Evolutionary conservation across 35 echinoderm and acorn worm species (phyloP).

Genomic region (Lytechinus pictus): DNA sequence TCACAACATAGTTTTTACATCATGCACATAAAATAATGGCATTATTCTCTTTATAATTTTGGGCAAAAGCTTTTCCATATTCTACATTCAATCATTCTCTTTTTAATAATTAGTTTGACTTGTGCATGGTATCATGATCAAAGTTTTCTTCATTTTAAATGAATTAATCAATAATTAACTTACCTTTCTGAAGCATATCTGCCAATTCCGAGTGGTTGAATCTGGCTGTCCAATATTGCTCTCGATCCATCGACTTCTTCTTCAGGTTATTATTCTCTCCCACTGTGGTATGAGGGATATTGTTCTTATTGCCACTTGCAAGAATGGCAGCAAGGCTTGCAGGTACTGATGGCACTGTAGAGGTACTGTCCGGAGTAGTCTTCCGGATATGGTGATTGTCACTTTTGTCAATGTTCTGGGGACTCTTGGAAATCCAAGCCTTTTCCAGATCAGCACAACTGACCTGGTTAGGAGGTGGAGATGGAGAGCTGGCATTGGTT

Average conservation of each 20-base stretch:
- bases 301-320: constrained; percentile 33
- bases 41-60: no score
- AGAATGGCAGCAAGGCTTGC: constrained; percentile 41
- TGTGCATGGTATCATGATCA: no score
- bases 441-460: constrained; percentile 47
- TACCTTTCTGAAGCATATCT: constrained; percentile 38
- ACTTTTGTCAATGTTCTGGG: neutral
- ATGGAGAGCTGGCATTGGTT: neutral
- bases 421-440: constrained; percentile 27
- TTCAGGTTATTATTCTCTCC: neutral
- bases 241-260: neutral
- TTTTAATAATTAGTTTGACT: no score
- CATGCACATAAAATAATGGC: no score
- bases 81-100: no score
- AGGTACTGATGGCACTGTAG: constrained; percentile 35
- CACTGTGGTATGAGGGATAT: neutral
- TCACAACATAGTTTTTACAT: neutral
- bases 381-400: neutral
- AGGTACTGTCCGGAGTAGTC: neutral
- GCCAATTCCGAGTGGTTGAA: constrained; percentile 35
- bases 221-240: constrained; percentile 2
- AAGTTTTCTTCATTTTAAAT: neutral
- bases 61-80: no score
- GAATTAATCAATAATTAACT: neutral
- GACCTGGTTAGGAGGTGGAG: neutral